Base-by-base conservation (phyloP, 2,113 vertebrate genomes). In the Chlamydotis undulata region DNA sequence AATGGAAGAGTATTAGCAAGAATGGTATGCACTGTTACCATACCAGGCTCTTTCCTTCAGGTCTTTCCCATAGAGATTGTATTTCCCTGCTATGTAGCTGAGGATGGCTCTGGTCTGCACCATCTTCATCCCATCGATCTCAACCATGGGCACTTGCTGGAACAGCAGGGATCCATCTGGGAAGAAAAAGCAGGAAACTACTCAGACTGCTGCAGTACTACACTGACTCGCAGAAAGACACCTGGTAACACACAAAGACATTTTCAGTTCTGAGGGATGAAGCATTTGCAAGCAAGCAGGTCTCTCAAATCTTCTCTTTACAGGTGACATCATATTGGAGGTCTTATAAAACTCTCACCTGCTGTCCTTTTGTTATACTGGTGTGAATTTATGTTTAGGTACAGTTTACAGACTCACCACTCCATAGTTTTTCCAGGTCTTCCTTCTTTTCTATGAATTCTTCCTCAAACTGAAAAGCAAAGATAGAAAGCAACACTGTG, bases 51-150 rank as follows among this genome's bases (percentile, higher is more conserved):
- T 98, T 21, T 99, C 99, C 96, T 99, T 98, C 79, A 98, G 59
- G 63, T 99, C 98, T 22, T 98, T 99, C 13, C 99, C 99, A 5
- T 99, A 98, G 28, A 99, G 97, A 57, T 98, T 97, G 98, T 99
- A 98, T 79, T 99, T 99, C 6, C 93, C 98, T 64, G 99, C 98
- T 2, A 99, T 98, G 94, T 99, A 99, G 89, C 96, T 97, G 79
- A 99, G 64, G 82, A 99, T 99, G 12, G 99, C 99, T 96, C 97
- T 99, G 2, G 98, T 98, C 96, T 99, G 99, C 12, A 99, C 95
- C 35, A 99, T 97, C 83, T 94, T 97, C 99, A 99, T 98, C 41
- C 98, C 99, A 71, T 99, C 99, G 0, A 99, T 99, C 95, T 99
- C 98, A 65, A 99, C 98, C 98, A 99, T 50, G 23, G 99, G 99